Base-by-base conservation (phyloP, 2,797 vertebrate species). In the Pempheris klunzingeri region DNA sequence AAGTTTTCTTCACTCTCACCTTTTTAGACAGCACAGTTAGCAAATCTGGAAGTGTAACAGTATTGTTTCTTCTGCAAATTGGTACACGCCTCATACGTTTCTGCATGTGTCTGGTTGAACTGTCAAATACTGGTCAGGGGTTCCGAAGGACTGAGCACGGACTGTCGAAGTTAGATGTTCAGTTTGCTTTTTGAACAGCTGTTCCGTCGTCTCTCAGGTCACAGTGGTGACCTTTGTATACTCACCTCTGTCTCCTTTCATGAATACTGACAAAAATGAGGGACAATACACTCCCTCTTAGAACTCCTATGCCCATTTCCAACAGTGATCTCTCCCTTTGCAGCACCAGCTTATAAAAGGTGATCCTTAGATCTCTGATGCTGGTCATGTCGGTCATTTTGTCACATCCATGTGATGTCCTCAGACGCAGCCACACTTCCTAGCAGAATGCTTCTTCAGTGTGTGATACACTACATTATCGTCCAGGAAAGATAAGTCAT, bases 361-460 rank as follows among this genome's bases (percentile, higher is more conserved):
- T 26, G 52, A 84, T 82, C 87, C 82, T 80, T 38, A 74, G 57
- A 47, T 65, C 49, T 17, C 54, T 7, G 59, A 17, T 24, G 36
- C 54, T 26, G 55, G 11, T 62, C 34, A 32, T 5, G 53, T 34
- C 44, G 18, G 68, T 60, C 41, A 7, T 32, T 72, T 36, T 30
- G 55, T 62, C 52, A 34, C 28, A 12, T 49, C 26, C 10, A 5
- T 11, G 22, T 46, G 59, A 57, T 58, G 17, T 69, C 52, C 47
- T 94, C 95, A 99, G 85, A 99, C 93, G 8, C 98, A 99, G 86
- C 95, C 98, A 84, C 98, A 99, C 93, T 95, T 97, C 90, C 97
- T 96, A 15, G 98, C 98, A 85, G 98, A 99, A 95, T 99, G 98
- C 95, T 99, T 97, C 92, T 96, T 98, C 82, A 99, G 93, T 54